Evolutionary conservation across 1,140 invertebrate genomes (phyloP).

Genomic region (Whitmania pigra): DNA sequence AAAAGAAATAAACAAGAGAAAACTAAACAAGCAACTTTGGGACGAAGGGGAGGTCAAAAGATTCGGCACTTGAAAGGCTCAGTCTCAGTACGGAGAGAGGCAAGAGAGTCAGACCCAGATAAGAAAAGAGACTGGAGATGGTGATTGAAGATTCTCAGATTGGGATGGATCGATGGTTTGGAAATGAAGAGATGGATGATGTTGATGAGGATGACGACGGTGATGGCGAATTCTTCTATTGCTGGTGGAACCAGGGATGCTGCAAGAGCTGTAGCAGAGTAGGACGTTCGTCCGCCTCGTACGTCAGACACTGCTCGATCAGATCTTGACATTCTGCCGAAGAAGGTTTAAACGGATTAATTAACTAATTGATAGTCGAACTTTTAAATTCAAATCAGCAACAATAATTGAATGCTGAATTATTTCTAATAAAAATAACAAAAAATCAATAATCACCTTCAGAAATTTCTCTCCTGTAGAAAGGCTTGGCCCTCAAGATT

Average conservation of each 20-base stretch:
- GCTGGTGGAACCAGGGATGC: conserved; percentile 48
- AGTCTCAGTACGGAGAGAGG: too few species aligned
- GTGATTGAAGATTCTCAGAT: neutral
- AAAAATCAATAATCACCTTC: conserved; percentile 36
- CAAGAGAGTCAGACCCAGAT: too few species aligned
- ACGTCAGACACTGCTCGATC: conserved; percentile 48
- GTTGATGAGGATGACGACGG: too few species aligned
- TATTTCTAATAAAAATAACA: neutral
- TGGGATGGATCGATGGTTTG: neutral
- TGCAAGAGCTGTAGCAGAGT: conserved; percentile 49
- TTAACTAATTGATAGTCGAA: too few species aligned
- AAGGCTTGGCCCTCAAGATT: conserved; percentile 45
- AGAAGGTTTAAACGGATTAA: conserved; percentile 13
- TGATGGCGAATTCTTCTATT: neutral
- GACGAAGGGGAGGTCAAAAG: too few species aligned
- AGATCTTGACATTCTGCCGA: conserved; percentile 50
- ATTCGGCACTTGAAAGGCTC: too few species aligned
- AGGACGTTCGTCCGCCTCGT: conserved; percentile 46
- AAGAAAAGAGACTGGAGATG: too few species aligned
- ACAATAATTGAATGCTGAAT: neutral
- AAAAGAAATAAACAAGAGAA: too few species aligned
- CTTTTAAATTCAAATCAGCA: too few species aligned
- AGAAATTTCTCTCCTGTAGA: conserved; percentile 44
- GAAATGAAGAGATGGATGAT: neutral
- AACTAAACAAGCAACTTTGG: too few species aligned